Conservation (phyloP, 2,113 vertebrate species). For the Misgurnus mizolepis region DNA sequence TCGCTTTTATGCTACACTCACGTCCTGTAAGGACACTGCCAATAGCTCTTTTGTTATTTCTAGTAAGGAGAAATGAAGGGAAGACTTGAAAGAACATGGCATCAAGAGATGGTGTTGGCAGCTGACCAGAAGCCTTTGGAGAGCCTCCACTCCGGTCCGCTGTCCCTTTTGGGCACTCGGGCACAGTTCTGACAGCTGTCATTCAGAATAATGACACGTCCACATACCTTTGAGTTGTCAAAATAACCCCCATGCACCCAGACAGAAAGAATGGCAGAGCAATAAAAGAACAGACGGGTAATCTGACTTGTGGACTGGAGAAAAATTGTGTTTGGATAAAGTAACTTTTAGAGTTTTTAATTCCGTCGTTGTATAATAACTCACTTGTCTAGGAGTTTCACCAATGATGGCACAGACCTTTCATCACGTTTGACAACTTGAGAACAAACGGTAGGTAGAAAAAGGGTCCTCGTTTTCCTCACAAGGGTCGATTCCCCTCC, state of each 20-base stretch:
- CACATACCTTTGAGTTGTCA: not conserved
- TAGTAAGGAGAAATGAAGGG: not conserved
- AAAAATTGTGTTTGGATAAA: not conserved
- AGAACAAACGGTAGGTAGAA: conserved; percentile 42
- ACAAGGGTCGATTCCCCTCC: conserved; percentile 33
- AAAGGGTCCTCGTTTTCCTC: not conserved
- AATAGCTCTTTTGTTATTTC: conserved; percentile 8
- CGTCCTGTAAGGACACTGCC: not conserved
- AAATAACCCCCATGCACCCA: not conserved
- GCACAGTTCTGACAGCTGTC: conserved; percentile 21
- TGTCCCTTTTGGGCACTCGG: conserved; percentile 1
- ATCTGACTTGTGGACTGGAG: not conserved
- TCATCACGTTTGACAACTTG: conserved; percentile 42
- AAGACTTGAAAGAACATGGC: not conserved
- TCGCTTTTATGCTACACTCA: conserved; percentile 5
- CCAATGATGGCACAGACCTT: conserved; percentile 15
- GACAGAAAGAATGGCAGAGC: not conserved
- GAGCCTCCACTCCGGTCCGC: not conserved
- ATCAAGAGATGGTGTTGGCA: conserved; percentile 18
- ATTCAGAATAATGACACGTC: conserved; percentile 17
- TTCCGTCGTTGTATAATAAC: conserved; percentile 30
- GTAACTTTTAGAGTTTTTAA: conserved; percentile 30
- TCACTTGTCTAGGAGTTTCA: conserved; percentile 29
- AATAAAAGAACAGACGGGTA: not conserved
- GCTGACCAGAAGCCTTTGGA: conserved; percentile 14